These are phyloP conservation scores for Chiloscyllium plagiosum DNA, from an alignment of 2,113 vertebrate species.

Conservation along the genomic window DNA sequence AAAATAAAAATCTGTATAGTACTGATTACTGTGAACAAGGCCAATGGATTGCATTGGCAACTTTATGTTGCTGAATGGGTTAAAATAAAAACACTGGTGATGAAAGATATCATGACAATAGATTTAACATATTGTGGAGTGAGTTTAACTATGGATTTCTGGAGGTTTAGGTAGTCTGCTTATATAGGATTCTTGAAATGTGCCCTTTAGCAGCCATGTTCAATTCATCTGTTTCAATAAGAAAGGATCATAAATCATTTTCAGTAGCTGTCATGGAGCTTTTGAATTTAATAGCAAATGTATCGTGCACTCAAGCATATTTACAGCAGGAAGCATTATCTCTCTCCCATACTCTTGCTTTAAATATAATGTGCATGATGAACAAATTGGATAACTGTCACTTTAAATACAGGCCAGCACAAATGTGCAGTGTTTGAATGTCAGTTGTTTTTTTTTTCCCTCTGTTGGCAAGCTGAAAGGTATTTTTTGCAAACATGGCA, in stretches of 20 bases:
- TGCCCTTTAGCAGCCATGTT: not conserved
- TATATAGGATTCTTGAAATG: not conserved
- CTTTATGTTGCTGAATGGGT: not conserved
- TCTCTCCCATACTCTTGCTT: not conserved
- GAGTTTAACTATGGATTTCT: not conserved
- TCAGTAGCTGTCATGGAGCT: not conserved
- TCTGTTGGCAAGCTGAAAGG: not conserved
- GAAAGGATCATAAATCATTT: conserved; percentile 1
- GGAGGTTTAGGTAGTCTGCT: not conserved
- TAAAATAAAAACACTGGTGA: not conserved
- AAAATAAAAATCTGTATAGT: not conserved
- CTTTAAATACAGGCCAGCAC: not conserved
- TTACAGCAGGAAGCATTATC: not conserved
- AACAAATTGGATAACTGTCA: not conserved
- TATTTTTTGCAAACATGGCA: conserved; percentile 17
- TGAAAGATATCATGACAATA: not conserved
- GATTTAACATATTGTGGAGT: not conserved
- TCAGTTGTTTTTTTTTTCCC: not conserved
- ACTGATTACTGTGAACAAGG: not conserved
- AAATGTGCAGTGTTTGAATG: not conserved
- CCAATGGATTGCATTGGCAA: not conserved
- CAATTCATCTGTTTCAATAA: not conserved
- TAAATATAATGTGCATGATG: not conserved
- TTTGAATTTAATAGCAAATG: not conserved
- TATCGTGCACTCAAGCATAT: not conserved